Evolutionary conservation across 2,113 vertebrate genomes (phyloP).

Genomic region (Prochilodus magdalenae): DNA sequence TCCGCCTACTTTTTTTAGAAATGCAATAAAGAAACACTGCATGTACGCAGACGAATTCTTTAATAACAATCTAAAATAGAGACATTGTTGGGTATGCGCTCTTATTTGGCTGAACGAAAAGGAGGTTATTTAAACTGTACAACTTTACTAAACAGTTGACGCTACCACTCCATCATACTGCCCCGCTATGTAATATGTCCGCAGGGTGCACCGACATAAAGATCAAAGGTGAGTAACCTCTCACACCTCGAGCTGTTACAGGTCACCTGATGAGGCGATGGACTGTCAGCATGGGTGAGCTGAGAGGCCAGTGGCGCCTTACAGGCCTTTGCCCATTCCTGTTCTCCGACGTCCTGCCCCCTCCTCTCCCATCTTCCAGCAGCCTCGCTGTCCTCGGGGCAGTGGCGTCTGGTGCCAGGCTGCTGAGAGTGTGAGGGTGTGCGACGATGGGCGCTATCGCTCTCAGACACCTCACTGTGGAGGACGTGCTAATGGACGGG

Average conservation of each 20-base stretch:
- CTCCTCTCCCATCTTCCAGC: conserved; percentile 40
- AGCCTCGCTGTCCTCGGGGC: conserved; percentile 27
- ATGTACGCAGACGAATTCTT: too few species aligned
- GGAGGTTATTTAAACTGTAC: not conserved
- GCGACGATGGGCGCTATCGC: conserved; percentile 66
- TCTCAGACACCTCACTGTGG: conserved; percentile 71
- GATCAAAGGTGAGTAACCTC: conserved; percentile 17
- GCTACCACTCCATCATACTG: not conserved
- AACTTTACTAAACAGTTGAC: not conserved
- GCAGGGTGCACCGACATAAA: not conserved
- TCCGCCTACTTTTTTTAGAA: too few species aligned
- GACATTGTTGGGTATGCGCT: too few species aligned
- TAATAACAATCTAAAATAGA: too few species aligned
- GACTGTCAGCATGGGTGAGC: conserved; percentile 33
- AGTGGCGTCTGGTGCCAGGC: conserved; percentile 31
- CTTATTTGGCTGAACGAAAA: too few species aligned
- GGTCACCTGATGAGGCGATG: conserved; percentile 26
- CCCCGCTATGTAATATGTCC: not conserved
- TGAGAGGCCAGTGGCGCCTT: conserved; percentile 53
- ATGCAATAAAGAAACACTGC: too few species aligned
- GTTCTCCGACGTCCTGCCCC: not conserved
- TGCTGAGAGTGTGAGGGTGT: conserved; percentile 59
- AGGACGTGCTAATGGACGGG: conserved; percentile 73
- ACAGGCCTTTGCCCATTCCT: not conserved
- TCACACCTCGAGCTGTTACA: conserved; percentile 34